Evolutionary conservation across 2,113 vertebrate species (phyloP).

Genomic region (Cygnus buccinator): DNA sequence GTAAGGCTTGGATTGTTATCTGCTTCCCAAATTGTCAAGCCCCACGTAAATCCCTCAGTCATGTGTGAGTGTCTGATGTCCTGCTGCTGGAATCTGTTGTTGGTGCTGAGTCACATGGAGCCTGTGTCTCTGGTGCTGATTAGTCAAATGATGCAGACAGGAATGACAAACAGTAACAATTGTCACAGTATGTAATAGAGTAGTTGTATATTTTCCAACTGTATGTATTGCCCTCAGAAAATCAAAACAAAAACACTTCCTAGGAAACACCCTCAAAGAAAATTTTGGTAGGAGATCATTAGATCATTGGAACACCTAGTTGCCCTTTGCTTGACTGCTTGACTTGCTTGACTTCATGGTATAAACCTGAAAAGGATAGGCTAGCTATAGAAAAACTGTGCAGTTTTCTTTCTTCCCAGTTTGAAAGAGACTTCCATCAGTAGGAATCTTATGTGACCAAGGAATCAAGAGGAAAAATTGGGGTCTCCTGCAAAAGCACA

Average conservation of each 20-base stretch:
- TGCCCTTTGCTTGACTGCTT: neutral
- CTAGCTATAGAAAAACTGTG: neutral
- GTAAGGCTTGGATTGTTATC: neutral
- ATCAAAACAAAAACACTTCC: neutral
- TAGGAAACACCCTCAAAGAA: neutral
- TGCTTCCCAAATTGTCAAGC: accelerated
- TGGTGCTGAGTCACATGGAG: neutral
- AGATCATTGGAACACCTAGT: neutral
- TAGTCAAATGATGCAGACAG: neutral
- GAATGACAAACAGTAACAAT: neutral
- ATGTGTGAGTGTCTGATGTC: neutral
- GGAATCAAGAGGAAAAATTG: neutral
- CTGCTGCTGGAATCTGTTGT: neutral
- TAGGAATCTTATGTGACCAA: neutral
- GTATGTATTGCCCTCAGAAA: neutral
- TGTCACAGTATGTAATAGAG: neutral
- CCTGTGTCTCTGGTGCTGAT: neutral
- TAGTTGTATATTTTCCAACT: neutral
- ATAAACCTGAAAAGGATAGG: neutral
- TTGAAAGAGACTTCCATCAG: neutral
- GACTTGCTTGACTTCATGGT: neutral
- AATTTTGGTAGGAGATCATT: neutral
- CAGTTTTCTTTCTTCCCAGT: neutral
- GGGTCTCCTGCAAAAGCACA: neutral
- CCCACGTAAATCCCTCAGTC: neutral